Conservation (phyloP, 2,797 vertebrate species). For the Enteromius thamalakanensis region DNA sequence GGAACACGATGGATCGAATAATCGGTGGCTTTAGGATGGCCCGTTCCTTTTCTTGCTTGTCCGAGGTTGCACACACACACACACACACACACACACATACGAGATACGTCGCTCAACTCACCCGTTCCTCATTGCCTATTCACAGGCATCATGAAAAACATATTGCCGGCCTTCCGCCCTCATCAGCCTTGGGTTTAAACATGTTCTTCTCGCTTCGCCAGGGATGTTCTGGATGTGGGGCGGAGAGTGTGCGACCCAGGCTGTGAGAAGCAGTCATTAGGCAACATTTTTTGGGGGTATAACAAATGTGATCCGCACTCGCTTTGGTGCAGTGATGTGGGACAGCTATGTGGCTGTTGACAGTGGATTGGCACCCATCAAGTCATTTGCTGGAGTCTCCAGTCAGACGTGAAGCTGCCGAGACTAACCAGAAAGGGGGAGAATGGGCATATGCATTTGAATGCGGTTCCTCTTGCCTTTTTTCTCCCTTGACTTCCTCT, state of each 20-base stretch:
- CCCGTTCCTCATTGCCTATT: conserved; percentile 68
- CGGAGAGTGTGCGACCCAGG: conserved; percentile 59
- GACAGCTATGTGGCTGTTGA: conserved; percentile 76
- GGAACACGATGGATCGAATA: conserved; percentile 78
- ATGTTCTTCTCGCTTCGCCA: conserved; percentile 71
- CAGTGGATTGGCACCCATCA: conserved; percentile 80
- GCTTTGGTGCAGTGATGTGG: conserved; percentile 76
- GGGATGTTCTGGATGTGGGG: conserved; percentile 78
- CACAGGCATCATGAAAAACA: conserved; percentile 69
- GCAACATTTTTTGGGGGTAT: conserved; percentile 69
- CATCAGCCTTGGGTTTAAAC: conserved; percentile 71
- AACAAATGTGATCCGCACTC: conserved; percentile 78
- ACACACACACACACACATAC: conserved; percentile 14
- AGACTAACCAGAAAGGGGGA: conserved; percentile 62
- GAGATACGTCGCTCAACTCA: conserved; percentile 65
- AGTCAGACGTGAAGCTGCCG: conserved; percentile 59
- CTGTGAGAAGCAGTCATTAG: conserved; percentile 70
- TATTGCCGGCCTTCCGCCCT: conserved; percentile 70
- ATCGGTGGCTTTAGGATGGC: conserved; percentile 70
- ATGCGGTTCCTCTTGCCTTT: conserved; percentile 5
- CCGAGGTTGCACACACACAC: conserved; percentile 25
- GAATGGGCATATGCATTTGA: conserved; percentile 42
- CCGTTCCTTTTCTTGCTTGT: conserved; percentile 70
- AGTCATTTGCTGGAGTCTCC: conserved; percentile 75
- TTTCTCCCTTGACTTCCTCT: conserved; percentile 29